Evolutionary conservation across 2,888 invertebrate species (phyloP), one percentile per base, ranked within the genome.

Genomic region (Crematogaster levior): DNA sequence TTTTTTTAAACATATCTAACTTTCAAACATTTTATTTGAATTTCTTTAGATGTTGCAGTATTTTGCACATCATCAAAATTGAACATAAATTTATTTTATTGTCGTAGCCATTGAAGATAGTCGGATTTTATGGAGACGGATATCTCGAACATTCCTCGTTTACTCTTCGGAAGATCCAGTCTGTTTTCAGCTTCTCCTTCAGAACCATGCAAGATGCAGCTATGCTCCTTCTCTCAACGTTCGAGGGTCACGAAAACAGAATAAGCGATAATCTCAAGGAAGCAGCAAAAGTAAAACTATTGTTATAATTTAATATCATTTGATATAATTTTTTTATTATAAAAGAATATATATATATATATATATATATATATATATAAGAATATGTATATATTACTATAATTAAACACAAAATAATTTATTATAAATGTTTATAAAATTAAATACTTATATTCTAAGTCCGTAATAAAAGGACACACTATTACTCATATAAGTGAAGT

Each of bases 51-150:
- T 63, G 34, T 18, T 63, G 21, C 0, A 24, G 58, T n/a, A 58
- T 72, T 53, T 66, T 66, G 0, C 4, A 4, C 6, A 1, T 24
- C 7, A 66, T 48, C 21, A 46, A 30, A 51, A 48, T 51, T 70
- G n/a, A 30, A n/a, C 12, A 15, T 4, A 40, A 56, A 72, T n/a
- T 27, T 24, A 10, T 72, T 70, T 56, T 68, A 30, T 43, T 72
- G 9, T 60, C 30, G 9, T 94, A 97, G 96, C 95, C 95, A 1
- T 94, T 96, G 65, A 95, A 95, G 79, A 96, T 97, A 73, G 97
- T 97, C 37, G 97, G 97, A 85, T 97, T 98, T 88, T 96, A 96
- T 89, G 98, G 98, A 7, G 95, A 96, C 34, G 98, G 99, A 6
- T 98, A 96, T 93, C 94, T 98, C 56, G 97, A 98, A 92, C 95